Evolutionary conservation across 2,888 invertebrate genomes (phyloP), one percentile per base, ranked within the genome.

Genomic region (Polydrusus tereticollis): DNA sequence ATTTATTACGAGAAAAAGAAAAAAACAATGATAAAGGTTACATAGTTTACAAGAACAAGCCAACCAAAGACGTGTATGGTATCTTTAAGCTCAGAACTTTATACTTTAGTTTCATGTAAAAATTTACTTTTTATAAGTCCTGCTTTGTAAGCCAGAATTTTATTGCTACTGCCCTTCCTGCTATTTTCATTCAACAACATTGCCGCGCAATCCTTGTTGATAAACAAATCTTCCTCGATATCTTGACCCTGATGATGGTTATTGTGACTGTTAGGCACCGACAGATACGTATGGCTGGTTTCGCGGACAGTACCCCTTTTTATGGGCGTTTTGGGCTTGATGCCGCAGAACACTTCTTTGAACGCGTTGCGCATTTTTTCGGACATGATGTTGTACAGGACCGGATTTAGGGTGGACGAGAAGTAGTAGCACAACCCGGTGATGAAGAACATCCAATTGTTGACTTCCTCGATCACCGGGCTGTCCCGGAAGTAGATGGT

Each of bases 351-450:
- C 0, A 93, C 92, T 81, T 92, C 91, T 73, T 89, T 90, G 83
- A 95, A 94, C 0, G 95, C 94, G 16, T 89, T 88, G 16, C 95
- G 88, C 86, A 95, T 96, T 79, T 92, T 92, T 80, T 83, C 83
- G 14, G 86, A 86, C 94, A 96, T 94, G 1, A 95, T 89, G 83
- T 94, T 96, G 84, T 96, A 95, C 0, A 96, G 86, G 75, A 96
- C 93, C 0, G 95, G 96, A 86, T 96, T 96, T 77, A 95, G 90
- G 0, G 95, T 95, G 3, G 84, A 85, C 0, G 92, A 92, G 73
- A 95, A 90, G 85, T 95, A 96, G 86, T 95, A 96, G 67, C 94
- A 89, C 73, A 92, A 90, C 0, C 95, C 96, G 10, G 94, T 91
- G 8, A 93, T 88, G 78, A 91, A 91, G 86, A 92, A 95, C 76